Conservation (phyloP, 2,888 invertebrate genomes). For the Sclerodermus sp. region DNA sequence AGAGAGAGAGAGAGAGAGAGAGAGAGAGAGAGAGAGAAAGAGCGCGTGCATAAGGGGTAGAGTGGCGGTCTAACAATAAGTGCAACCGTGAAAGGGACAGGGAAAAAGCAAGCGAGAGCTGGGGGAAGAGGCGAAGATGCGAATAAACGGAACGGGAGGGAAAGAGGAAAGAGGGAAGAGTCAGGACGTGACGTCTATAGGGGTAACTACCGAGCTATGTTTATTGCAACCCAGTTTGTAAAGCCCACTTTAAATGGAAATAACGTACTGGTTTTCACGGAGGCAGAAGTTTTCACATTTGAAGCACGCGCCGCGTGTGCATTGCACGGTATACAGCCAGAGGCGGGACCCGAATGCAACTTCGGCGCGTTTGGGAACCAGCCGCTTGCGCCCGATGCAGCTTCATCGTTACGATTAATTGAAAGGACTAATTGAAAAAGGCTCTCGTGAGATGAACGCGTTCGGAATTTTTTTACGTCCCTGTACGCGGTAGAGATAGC, state of each 20-base stretch:
- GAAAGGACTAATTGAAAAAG: background rate
- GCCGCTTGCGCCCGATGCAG: constrained; percentile 4
- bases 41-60: background rate
- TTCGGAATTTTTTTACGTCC: background rate
- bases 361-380: constrained; percentile 1
- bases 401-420: constrained; percentile 5
- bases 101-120: background rate
- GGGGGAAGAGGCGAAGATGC: background rate
- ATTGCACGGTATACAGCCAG: constrained; percentile 1
- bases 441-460: background rate
- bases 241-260: constrained; percentile 32
- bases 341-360: too few species aligned
- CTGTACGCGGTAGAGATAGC: too few species aligned
- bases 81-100: too few species aligned
- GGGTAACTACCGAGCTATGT: constrained; percentile 19
- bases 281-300: constrained; percentile 14
- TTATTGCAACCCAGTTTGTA: constrained; percentile 26
- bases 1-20: background rate
- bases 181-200: constrained; percentile 8
- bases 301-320: background rate
- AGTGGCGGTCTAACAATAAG: too few species aligned
- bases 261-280: constrained; percentile 19
- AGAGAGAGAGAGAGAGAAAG: too few species aligned
- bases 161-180: background rate
- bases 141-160: background rate